Base-by-base conservation (phyloP, 1,140 invertebrate species). In the Drosophila saltans region DNA sequence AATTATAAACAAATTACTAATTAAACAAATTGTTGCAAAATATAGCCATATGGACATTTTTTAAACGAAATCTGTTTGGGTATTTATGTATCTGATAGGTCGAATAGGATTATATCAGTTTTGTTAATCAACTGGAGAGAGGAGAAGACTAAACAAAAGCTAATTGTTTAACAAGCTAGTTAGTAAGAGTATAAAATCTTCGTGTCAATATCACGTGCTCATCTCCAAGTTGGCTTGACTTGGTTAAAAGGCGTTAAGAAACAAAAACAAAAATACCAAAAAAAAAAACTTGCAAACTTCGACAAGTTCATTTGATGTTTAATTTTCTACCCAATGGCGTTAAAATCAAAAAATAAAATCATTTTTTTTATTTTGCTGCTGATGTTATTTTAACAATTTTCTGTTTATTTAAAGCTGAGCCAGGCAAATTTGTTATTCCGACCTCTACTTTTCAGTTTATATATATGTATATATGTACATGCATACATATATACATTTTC, bases 321-420 rank as follows among this genome's bases (percentile, higher is more conserved):
- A 75, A 75, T 75, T 58, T 43, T 52, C 55, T 48, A 21, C 30
- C 52, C 52, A 26, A 39, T 66, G 7, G n/a, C 45, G 45, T 26
- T 26, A 1, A 52, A 52, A 52, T 26, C 8, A 2, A 24, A 26
- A 52, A 52, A 52, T 26, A 24, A 52, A 52, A 11, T 58, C 24
- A 45, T 24, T 66, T 56, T 56, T 64, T 30, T 52, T 45, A 21
- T 21, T 68, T 33, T 39, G 69, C 43, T 58, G 52, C 5, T 78
- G 52, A 9, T 45, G 33, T 59, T 59, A 59, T 59, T 39, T 59
- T 33, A 59, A 59, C 36, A 57, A 39, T 61, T 66, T 63, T 60
- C 21, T 84, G 81, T 85, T 85, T 84, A 84, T 84, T 85, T 83
- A 85, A 66, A 80, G 1, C 41, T 84, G 48, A 59, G 26, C 61